Base-by-base conservation (phyloP, 1,140 invertebrate genomes). In the Pseudomyrmex cubaensis region DNA sequence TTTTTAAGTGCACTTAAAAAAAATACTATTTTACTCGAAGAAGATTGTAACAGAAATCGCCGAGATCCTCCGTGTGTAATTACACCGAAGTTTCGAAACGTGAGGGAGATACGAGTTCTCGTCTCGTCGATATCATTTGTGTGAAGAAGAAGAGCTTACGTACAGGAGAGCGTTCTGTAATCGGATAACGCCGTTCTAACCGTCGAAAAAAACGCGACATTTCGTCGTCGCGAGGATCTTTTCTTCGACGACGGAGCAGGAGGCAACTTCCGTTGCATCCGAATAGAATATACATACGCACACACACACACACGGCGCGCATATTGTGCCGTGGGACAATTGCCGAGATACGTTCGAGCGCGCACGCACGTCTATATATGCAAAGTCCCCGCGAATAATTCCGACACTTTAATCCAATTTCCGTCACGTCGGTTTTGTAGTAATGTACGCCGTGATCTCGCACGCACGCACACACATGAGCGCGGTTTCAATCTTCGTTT, bases 321-420 rank as follows among this genome's bases (percentile, higher is more conserved):
- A 69, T 20, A 87, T 87, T 87, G 85, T 87, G 25, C 22, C 52
- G 44, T 25, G 61, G 56, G 82, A 86, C 85, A 57, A 54, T 54
- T 50, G 76, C 0, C 54, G 48, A 76, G 74, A n/a, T 25, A 57
- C 5, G 35, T 35, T 35, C 35, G 35, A 35, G 35, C 46, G 20
- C 57, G 9, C 56, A 70, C 44, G 20, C 46, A 20, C 73, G 69
- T 35, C 35, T 35, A 35, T 35, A 35, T 89, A 90, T 90, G 90
- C 89, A 90, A 90, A 90, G 75, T 86, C 84, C 82, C 57, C 56
- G 84, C 82, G 75, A 89, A 90, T 87, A 90, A 89, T 85, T 88
- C 87, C 83, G 15, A 13, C 52, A 67, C 77, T 89, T 88, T 89
- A 89, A 90, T 90, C 85, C 87, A 87, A 84, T 87, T 90, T 89